A percentile compares a stretch with the other conserved stretches of the same genome.
These are phyloP conservation scores for Oncorhynchus keta DNA, from an alignment of 2,113 vertebrate genomes.

Conservation along the genomic window DNA sequence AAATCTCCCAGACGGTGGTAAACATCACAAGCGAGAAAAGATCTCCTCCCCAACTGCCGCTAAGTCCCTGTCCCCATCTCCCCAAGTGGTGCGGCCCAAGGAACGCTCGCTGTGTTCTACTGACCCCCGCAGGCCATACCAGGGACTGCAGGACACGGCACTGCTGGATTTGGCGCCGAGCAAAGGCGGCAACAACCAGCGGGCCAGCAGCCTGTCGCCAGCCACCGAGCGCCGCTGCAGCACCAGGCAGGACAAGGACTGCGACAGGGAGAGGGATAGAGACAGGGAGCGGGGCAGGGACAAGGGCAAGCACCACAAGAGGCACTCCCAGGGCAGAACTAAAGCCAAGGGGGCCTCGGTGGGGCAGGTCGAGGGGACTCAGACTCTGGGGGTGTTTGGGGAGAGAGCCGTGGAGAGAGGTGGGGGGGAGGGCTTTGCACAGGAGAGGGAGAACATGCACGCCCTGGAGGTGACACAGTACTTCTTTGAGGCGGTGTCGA, in stretches of 20 bases:
- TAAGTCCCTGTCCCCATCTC: conserved; percentile 59
- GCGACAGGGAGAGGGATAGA: conserved; percentile 41
- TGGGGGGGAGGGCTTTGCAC: conserved; percentile 37
- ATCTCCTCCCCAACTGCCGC: conserved; percentile 34
- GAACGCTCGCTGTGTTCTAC: conserved; percentile 66
- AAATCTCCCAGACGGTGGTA: conserved; percentile 62
- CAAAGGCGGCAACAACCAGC: conserved; percentile 45
- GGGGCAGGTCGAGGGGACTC: conserved; percentile 34
- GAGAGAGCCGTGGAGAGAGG: conserved; percentile 39
- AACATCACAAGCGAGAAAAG: conserved; percentile 58
- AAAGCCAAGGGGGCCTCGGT: conserved; percentile 46
- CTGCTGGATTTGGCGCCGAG: conserved; percentile 27
- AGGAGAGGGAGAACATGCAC: conserved; percentile 76
- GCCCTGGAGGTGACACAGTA: conserved; percentile 93
- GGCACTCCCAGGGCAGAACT: conserved; percentile 72
- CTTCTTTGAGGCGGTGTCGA: conserved; percentile 92
- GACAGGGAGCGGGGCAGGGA: conserved; percentile 65
- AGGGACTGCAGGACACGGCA: conserved; percentile 62
- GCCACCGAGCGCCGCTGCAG: conserved; percentile 48
- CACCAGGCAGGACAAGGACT: conserved; percentile 51
- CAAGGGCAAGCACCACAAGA: conserved; percentile 80
- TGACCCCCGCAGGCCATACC: conserved; percentile 62
- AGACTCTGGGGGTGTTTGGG: conserved; percentile 52
- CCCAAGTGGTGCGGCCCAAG: conserved; percentile 86
- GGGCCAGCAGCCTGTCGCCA: conserved; percentile 63